These are phyloP conservation scores for Tetraodon nigroviridis DNA, from an alignment of 2,113 vertebrate genomes.

Conservation along the genomic window DNA sequence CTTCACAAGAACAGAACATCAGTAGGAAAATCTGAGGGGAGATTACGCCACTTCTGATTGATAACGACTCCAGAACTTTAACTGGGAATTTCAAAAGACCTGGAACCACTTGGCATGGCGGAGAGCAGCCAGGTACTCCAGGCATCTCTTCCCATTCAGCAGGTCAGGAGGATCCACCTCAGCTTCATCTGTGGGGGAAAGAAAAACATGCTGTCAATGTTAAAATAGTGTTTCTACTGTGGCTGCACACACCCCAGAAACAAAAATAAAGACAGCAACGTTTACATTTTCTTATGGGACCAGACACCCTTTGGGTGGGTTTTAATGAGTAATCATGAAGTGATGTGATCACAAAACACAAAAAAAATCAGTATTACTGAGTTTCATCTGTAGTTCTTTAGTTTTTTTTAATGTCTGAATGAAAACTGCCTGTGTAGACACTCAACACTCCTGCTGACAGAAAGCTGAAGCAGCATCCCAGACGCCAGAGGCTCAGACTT, in stretches of 20 bases:
- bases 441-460: too few species aligned
- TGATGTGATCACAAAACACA: not conserved
- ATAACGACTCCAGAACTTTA: not conserved
- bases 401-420: too few species aligned
- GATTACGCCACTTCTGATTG: too few species aligned
- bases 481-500: too few species aligned
- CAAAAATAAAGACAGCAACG: not conserved
- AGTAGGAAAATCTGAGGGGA: too few species aligned
- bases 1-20: slow-evolving; percentile 43
- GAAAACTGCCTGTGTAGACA: too few species aligned
- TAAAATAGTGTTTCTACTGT: slow-evolving; percentile 6
- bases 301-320: not conserved
- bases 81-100: slow-evolving; percentile 59
- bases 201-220: not conserved
- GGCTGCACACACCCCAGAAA: not conserved
- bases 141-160: slow-evolving; percentile 73
- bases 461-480: too few species aligned
- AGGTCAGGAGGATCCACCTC: slow-evolving; percentile 68
- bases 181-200: slow-evolving; percentile 33
- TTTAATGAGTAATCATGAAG: slow-evolving; percentile 11
- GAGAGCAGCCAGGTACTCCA: slow-evolving; percentile 78
- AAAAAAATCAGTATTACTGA: too few species aligned
- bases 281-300: not conserved
- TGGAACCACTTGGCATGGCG: slow-evolving; percentile 86
- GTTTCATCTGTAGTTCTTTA: too few species aligned